Evolutionary conservation across 64 coral and sea anemone species (phyloP).

Genomic region (Montipora foliosa): DNA sequence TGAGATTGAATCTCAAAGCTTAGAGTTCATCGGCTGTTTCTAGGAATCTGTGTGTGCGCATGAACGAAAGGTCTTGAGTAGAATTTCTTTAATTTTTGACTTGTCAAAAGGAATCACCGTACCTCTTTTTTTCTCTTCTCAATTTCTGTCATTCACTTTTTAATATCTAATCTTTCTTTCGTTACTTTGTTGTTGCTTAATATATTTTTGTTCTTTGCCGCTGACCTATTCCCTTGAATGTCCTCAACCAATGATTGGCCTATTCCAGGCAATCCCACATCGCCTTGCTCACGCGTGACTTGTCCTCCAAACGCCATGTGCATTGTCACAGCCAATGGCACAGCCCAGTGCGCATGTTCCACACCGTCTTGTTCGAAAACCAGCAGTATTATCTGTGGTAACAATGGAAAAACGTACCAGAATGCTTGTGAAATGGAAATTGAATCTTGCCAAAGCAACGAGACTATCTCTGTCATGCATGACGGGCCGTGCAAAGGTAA

Average conservation of each 20-base stretch:
- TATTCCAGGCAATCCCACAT: slow-evolving; percentile 10
- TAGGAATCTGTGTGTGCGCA: too few relatives aligned
- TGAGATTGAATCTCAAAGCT: too few relatives aligned
- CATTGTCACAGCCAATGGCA: slow-evolving; percentile 28
- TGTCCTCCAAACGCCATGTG: slow-evolving; percentile 73
- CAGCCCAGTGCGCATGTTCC: slow-evolving; percentile 71
- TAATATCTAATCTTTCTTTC: background rate
- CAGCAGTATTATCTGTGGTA: slow-evolving; percentile 78
- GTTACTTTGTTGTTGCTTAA: background rate
- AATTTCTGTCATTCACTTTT: background rate
- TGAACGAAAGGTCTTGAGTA: too few relatives aligned
- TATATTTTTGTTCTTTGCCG: background rate
- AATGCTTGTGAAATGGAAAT: slow-evolving; percentile 71
- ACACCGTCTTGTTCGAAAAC: slow-evolving; percentile 22
- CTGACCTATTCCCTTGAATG: background rate
- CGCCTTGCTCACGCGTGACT: slow-evolving; percentile 47
- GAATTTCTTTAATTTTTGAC: background rate
- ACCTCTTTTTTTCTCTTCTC: too few relatives aligned
- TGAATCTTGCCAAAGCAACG: slow-evolving; percentile 54
- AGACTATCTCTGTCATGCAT: slow-evolving; percentile 42
- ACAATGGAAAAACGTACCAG: slow-evolving; percentile 63
- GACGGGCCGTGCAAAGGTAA: slow-evolving; percentile 58
- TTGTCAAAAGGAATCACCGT: background rate
- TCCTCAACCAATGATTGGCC: background rate
- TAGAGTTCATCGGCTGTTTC: too few relatives aligned